phyloP scores from a whole-genome alignment of 2,888 invertebrate genomes.

The Diadegma fenestrale region DNA sequence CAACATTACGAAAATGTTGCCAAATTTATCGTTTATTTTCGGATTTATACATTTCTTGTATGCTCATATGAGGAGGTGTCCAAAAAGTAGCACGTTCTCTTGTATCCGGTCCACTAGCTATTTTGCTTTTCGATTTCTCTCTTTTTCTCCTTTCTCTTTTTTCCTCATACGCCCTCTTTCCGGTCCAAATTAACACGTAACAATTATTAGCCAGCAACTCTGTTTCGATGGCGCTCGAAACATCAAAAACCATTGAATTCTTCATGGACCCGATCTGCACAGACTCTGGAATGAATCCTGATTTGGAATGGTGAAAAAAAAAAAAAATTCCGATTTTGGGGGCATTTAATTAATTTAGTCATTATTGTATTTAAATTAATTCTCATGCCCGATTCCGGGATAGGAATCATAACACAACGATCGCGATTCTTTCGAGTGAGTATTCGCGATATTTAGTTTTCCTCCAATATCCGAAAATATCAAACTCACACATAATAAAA shows the following conservation, averaged over 20 bases:
- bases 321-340: background rate
- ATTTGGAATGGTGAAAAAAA: background rate
- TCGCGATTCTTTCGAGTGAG: background rate
- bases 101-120: background rate
- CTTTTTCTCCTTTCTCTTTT: background rate
- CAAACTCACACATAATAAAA: background rate
- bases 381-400: conserved; percentile 1
- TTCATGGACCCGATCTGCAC: background rate
- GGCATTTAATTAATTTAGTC: conserved; percentile 12
- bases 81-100: background rate
- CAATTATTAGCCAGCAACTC: conserved; percentile 18
- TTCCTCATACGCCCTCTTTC: background rate
- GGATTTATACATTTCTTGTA: background rate
- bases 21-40: background rate
- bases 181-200: conserved; percentile 1
- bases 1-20: background rate
- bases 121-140: conserved; percentile 5
- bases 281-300: background rate
- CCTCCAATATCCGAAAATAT: background rate
- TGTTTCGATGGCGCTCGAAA: background rate
- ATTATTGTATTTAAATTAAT: conserved; percentile 11
- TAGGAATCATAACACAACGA: conserved; percentile 6
- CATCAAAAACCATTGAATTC: background rate
- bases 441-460: background rate
- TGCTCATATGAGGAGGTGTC: background rate